Evolutionary conservation across 2,797 vertebrate genomes (phyloP).

Genomic region (Mormyrops attenuatus): DNA sequence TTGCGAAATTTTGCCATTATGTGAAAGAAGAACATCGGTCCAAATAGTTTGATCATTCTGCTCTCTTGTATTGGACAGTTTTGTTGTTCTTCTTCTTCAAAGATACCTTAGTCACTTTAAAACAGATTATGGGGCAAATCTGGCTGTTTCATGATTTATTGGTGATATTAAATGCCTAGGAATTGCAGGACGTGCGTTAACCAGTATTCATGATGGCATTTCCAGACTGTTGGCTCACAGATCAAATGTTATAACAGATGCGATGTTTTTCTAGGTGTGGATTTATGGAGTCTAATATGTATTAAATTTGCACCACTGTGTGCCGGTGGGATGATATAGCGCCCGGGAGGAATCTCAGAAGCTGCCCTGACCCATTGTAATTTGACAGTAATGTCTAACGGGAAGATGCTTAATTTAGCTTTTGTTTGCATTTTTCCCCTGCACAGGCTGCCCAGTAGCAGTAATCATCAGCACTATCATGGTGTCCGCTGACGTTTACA

Average conservation of each 20-base stretch:
- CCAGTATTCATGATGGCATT: background rate
- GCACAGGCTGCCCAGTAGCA: background rate
- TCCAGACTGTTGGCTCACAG: background rate
- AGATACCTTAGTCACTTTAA: background rate
- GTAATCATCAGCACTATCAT: background rate
- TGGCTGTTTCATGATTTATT: background rate
- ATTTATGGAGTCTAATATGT: background rate
- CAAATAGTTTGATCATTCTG: background rate
- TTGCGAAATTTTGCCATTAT: background rate
- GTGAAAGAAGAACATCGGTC: background rate
- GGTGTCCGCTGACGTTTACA: background rate
- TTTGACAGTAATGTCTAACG: background rate
- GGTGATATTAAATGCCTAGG: background rate
- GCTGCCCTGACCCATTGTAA: background rate
- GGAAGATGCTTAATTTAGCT: background rate
- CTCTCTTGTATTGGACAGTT: background rate
- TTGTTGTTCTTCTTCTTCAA: background rate
- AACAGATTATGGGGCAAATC: background rate
- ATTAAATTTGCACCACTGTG: background rate
- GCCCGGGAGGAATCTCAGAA: background rate
- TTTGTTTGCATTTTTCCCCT: slow-evolving; percentile 10
- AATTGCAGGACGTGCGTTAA: background rate
- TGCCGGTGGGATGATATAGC: background rate
- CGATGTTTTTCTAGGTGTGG: background rate
- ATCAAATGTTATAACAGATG: background rate